Evolutionary conservation across 2,888 invertebrate species (phyloP).

Genomic region (Hartigia nigra): DNA sequence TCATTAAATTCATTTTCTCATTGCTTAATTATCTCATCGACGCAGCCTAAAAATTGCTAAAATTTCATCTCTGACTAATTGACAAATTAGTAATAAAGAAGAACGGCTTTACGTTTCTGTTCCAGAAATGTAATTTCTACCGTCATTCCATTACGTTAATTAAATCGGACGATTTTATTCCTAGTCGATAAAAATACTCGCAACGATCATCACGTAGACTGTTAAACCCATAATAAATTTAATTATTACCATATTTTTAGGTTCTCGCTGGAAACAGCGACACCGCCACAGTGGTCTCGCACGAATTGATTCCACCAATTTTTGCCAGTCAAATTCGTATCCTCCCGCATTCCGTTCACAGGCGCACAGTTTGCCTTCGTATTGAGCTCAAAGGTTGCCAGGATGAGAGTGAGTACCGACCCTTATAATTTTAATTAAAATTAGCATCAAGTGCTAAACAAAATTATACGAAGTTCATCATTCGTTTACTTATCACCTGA

Average conservation of each 20-base stretch:
- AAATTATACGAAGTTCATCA: background rate
- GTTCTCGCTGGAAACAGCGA: constrained; percentile 80
- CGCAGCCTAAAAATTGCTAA: too few species aligned
- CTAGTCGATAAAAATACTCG: background rate
- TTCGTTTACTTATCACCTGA: background rate
- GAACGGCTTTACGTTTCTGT: background rate
- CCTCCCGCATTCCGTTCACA: constrained; percentile 78
- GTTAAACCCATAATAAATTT: background rate
- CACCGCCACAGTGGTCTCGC: constrained; percentile 76
- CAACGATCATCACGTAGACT: background rate
- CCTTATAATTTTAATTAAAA: background rate
- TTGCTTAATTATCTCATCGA: too few species aligned
- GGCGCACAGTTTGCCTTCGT: constrained; percentile 79
- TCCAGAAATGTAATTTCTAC: background rate
- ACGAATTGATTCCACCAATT: constrained; percentile 76
- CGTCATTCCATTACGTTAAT: background rate
- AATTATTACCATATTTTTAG: constrained; percentile 65
- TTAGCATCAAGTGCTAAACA: background rate
- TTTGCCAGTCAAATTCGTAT: constrained; percentile 78
- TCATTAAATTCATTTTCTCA: too few species aligned
- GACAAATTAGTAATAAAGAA: background rate
- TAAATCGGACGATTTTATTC: background rate
- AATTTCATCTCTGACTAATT: background rate
- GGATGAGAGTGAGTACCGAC: constrained; percentile 72
- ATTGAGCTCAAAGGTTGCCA: constrained; percentile 80